Conservation (phyloP, 2,113 vertebrate species). For the Chloroceryle aenea region DNA sequence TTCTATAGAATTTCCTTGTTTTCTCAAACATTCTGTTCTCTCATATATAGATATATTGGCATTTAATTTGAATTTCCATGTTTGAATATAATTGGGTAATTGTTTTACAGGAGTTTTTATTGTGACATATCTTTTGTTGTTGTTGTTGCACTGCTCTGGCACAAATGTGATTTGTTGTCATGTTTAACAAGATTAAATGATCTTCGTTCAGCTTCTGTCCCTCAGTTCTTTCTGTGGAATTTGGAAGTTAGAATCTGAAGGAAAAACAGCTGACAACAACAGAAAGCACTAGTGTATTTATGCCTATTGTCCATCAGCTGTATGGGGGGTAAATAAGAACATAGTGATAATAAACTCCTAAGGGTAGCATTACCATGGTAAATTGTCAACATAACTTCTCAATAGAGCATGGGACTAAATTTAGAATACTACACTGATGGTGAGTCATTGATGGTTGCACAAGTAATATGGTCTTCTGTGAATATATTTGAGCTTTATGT, state of each 20-base stretch:
- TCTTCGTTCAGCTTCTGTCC: neutral
- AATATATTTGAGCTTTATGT: neutral
- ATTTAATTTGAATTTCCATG: neutral
- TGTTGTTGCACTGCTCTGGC: neutral
- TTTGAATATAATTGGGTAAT: conserved; percentile 15
- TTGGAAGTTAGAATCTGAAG: neutral
- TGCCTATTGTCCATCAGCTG: neutral
- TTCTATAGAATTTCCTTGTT: neutral
- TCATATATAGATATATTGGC: neutral
- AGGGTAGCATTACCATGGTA: conserved; percentile 54
- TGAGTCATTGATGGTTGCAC: conserved; percentile 51
- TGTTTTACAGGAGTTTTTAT: neutral
- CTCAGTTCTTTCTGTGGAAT: neutral
- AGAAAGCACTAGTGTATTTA: neutral
- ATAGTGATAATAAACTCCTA: conserved; percentile 21
- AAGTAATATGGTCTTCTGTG: neutral
- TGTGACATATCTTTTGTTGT: neutral
- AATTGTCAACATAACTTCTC: conserved; percentile 51
- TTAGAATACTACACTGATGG: conserved; percentile 34
- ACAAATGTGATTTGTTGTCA: neutral
- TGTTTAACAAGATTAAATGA: conserved; percentile 26
- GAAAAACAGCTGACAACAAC: neutral
- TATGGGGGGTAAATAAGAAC: neutral
- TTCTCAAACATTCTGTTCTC: neutral
- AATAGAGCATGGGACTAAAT: conserved; percentile 20